Conservation (phyloP, 2,113 vertebrate species). For the Neomonachus schauinslandi region DNA sequence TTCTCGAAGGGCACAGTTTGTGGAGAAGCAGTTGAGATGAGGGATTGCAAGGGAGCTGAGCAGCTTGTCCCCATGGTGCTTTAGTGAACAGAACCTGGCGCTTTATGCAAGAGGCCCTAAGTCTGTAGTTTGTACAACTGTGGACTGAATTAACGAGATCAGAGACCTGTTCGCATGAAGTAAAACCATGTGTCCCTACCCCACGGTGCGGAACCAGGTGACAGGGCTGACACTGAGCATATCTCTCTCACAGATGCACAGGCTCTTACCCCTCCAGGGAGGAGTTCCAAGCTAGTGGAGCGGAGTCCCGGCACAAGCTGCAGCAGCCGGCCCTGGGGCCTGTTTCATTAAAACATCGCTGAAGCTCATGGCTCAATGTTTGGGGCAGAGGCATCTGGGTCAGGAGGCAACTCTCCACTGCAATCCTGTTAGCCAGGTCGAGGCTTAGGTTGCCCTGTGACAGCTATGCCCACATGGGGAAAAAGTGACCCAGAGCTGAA, state of each 20-base stretch:
- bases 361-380: neutral
- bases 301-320: neutral
- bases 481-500: neutral
- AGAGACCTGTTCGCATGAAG: constrained; percentile 1
- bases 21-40: neutral
- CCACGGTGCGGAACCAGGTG: neutral
- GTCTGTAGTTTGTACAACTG: constrained; percentile 54
- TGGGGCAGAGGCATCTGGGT: neutral
- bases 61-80: neutral
- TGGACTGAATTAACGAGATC: constrained; percentile 50
- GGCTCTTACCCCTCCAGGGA: neutral
- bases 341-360: neutral
- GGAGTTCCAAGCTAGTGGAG: neutral
- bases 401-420: neutral
- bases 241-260: neutral
- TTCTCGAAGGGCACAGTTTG: neutral
- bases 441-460: neutral
- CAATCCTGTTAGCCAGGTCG: neutral
- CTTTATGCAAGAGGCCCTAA: constrained; percentile 17
- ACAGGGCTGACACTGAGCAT: neutral
- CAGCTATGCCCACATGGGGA: neutral
- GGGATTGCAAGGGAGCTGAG: neutral
- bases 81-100: neutral
- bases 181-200: neutral
- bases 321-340: neutral